phyloP scores from a whole-genome alignment of 1,140 invertebrate species.

The Thaumetopoea pityocampa region DNA sequence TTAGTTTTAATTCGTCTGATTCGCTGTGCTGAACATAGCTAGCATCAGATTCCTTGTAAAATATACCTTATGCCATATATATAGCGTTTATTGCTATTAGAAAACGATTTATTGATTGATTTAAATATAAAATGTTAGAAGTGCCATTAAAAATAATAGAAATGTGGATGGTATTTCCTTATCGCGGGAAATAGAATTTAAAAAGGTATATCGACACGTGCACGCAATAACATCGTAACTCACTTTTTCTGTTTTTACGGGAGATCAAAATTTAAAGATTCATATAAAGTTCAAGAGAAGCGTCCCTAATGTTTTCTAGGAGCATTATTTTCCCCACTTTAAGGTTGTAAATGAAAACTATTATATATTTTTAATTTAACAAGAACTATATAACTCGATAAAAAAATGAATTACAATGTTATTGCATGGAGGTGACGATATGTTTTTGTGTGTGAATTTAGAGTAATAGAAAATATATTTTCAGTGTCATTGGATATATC shows the following conservation, averaged over 20 bases:
- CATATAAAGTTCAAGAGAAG: no score
- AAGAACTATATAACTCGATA: no score
- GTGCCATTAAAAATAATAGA: conserved; percentile 62
- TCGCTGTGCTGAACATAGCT: conserved; percentile 8
- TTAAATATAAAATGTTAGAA: conserved; percentile 52
- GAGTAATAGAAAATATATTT: conserved; percentile 15
- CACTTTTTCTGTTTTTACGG: no score
- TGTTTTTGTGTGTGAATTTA: conserved; percentile 12
- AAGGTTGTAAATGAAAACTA: no score
- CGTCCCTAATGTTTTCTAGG: no score
- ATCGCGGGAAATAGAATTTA: conserved; percentile 54
- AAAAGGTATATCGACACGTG: conserved; percentile 30
- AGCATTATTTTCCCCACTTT: no score
- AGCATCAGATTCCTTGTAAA: conserved; percentile 8
- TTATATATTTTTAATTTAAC: no score
- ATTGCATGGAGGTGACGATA: no score
- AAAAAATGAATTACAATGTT: no score
- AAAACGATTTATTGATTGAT: conserved; percentile 16
- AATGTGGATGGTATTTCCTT: conserved; percentile 62
- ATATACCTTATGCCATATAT: conserved; percentile 17
- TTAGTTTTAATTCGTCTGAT: conserved; percentile 9
- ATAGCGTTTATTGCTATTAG: conserved; percentile 32
- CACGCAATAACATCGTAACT: no score
- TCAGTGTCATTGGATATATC: conserved; percentile 22
- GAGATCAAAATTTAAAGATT: no score